Conservation (phyloP, 2,888 invertebrate species). For the Lacanobia wlatinum region DNA sequence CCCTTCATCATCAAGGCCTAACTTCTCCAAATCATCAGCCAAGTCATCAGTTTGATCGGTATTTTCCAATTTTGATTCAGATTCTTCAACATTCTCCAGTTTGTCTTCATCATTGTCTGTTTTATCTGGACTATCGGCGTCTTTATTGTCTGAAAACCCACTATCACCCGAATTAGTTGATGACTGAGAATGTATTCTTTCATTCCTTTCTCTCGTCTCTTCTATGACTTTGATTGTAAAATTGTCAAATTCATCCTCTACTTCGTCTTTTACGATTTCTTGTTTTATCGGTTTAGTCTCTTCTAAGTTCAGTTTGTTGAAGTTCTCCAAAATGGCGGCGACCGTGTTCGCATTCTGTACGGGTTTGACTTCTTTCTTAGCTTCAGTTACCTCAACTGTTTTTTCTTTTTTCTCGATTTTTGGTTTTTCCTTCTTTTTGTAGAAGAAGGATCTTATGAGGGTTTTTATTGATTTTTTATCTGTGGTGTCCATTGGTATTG, state of each 20-base stretch:
- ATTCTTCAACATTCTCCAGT: slow-evolving; percentile 21
- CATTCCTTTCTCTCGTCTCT: slow-evolving; percentile 67
- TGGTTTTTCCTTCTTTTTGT: slow-evolving; percentile 71
- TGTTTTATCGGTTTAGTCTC: slow-evolving; percentile 46
- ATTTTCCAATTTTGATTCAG: slow-evolving; percentile 28
- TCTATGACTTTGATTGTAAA: slow-evolving; percentile 77
- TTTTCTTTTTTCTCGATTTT: slow-evolving; percentile 59
- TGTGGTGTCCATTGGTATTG: slow-evolving; percentile 75
- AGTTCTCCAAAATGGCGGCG: slow-evolving; percentile 70
- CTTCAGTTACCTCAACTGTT: slow-evolving; percentile 21
- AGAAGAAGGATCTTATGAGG: slow-evolving; percentile 62
- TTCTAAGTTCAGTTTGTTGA: slow-evolving; percentile 67
- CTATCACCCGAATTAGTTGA: slow-evolving; percentile 80
- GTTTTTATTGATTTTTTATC: slow-evolving; percentile 78
- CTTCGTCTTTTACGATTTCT: slow-evolving; percentile 72
- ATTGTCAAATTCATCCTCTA: slow-evolving; percentile 77
- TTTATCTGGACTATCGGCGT: slow-evolving; percentile 42
- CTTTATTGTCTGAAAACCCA: slow-evolving; percentile 77
- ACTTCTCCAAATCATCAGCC: slow-evolving; percentile 66
- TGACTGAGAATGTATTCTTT: slow-evolving; percentile 77
- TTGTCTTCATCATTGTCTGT: slow-evolving; percentile 40
- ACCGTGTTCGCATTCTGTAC: slow-evolving; percentile 60
- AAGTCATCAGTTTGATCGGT: slow-evolving; percentile 63
- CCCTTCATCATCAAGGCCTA: slow-evolving; percentile 61
- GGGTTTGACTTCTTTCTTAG: slow-evolving; percentile 31